phyloP scores from a whole-genome alignment of 2,797 vertebrate genomes.

The Rhabdomys pumilio region DNA sequence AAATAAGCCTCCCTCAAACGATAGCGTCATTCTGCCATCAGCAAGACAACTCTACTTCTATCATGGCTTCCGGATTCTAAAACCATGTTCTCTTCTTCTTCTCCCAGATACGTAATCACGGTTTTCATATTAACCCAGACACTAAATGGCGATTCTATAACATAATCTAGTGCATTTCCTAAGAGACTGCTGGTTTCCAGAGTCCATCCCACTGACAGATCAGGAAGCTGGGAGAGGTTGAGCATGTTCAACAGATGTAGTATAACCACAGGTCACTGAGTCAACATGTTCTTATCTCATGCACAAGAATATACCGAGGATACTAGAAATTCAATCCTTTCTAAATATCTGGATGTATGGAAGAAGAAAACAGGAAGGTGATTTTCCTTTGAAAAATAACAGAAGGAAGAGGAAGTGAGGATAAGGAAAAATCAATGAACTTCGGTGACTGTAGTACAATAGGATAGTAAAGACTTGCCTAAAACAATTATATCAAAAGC shows the following conservation, averaged over 20 bases:
- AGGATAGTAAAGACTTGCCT: not conserved
- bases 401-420: too few species aligned
- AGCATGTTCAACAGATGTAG: not conserved
- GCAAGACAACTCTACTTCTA: not conserved
- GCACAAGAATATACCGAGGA: conserved; percentile 42
- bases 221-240: not conserved
- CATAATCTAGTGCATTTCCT: not conserved
- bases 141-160: not conserved
- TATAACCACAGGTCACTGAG: not conserved
- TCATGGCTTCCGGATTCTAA: not conserved
- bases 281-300: not conserved
- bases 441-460: not conserved
- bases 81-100: not conserved
- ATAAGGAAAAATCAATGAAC: not conserved
- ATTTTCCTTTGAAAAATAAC: not conserved
- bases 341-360: not conserved
- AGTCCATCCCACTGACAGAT: not conserved
- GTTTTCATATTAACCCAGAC: not conserved
- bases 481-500: conserved; percentile 47
- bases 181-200: not conserved
- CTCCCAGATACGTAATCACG: not conserved
- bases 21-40: not conserved
- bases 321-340: conserved; percentile 9
- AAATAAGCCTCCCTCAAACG: not conserved
- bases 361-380: not conserved